These are phyloP conservation scores for Porphyrio hochstetteri DNA, from an alignment of 2,113 vertebrate genomes.

Conservation along the genomic window DNA sequence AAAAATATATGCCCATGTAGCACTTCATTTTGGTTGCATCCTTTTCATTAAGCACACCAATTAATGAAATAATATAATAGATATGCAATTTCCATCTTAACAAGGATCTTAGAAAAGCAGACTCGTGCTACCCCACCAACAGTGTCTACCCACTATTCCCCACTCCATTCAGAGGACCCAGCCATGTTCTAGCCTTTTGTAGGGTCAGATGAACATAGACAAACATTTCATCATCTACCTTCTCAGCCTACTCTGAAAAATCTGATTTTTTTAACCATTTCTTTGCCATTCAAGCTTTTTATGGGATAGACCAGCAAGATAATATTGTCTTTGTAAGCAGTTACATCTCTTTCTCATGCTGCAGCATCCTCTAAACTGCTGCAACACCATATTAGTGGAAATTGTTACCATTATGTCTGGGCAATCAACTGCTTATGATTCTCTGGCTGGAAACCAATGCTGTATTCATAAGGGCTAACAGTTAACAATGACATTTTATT, in stretches of 20 bases:
- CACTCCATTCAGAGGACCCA: neutral
- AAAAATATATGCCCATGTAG: neutral
- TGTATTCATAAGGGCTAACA: slow-evolving; percentile 2
- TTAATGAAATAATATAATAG: neutral
- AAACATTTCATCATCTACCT: neutral
- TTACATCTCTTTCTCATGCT: neutral
- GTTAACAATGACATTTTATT: slow-evolving; percentile 37
- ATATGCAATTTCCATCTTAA: neutral
- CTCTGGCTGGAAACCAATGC: neutral
- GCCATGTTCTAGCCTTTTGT: neutral
- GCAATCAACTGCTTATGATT: slow-evolving; percentile 22
- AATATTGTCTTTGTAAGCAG: neutral
- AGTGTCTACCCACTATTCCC: neutral
- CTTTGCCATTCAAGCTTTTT: neutral
- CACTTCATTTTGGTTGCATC: neutral
- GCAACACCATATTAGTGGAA: neutral
- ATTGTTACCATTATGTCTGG: neutral
- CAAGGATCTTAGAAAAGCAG: neutral
- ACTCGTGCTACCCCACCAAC: neutral
- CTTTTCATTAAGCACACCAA: neutral
- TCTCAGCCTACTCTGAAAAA: neutral
- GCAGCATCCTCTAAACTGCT: neutral
- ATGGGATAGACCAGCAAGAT: neutral
- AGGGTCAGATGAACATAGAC: neutral
- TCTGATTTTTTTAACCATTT: neutral